Base-by-base conservation (phyloP, 2,888 invertebrate genomes). In the Drosophila peninsularis region DNA sequence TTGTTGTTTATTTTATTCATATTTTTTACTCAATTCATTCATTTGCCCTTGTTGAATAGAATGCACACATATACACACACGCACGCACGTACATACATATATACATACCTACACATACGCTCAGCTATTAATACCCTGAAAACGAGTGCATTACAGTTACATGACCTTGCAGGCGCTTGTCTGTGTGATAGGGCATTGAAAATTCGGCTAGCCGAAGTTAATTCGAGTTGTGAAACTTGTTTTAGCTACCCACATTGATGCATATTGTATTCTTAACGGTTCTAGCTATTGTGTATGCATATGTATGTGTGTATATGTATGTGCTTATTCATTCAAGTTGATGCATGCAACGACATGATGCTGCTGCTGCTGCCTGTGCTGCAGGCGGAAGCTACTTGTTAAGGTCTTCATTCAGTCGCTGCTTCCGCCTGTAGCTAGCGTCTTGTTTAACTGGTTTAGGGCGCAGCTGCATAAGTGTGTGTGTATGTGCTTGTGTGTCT, bases 361-460 rank as follows among this genome's bases (percentile, higher is more conserved):
- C 58, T 57, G 63, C 49, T 30, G n/a, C 41, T 36, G 30, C 50
- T 9, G 7, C 9, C 30, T 30, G 30, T 57, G 63, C 54, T 34
- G 17, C 41, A 42, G 75, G 63, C 76, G 68, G 78, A 78, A 75
- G 69, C 75, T 66, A 60, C 63, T 54, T 54, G 52, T 75, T 75
- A 72, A 80, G 78, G 72, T 82, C 73, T 75, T 65, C 68, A 80
- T 81, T 67, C 67, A 67, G 32, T 34, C 62, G 11, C 47, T 54
- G 75, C 69, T 70, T 81, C 83, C 84, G 81, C 67, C 71, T 75
- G 27, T 14, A 45, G 49, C 50, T 30, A 34, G 61, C 42, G 58
- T 68, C 84, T 77, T 50, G 83, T 77, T 79, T 81, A 86, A 83
- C 87, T 83, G 87, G 87, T 83, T 82, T 72, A 77, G 75, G 74